These are phyloP conservation scores for Saguinus midas DNA, from an alignment of 2,113 vertebrate species.

Conservation along the genomic window DNA sequence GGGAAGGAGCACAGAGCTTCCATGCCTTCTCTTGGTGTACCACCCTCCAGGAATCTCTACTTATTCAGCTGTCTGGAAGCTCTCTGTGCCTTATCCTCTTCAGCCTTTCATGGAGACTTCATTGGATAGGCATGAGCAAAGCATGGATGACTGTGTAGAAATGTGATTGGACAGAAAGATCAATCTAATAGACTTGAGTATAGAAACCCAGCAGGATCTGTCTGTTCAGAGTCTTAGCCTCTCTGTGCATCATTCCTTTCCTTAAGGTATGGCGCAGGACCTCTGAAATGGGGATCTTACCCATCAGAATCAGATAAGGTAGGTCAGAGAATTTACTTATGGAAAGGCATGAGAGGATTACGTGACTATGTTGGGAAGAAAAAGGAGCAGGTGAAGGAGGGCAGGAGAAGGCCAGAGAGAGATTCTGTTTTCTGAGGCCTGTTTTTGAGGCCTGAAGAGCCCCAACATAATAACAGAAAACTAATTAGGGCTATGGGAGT, in stretches of 20 bases:
- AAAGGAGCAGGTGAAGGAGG: neutral
- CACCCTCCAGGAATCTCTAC: neutral
- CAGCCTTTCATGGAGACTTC: neutral
- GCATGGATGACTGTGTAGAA: neutral
- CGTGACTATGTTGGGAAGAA: neutral
- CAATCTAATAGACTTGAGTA: neutral
- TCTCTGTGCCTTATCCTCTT: neutral
- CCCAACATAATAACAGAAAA: neutral
- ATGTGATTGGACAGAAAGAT: neutral
- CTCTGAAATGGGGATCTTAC: neutral
- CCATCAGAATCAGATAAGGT: neutral
- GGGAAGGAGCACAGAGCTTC: neutral
- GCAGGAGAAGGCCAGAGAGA: neutral
- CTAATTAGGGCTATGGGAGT: neutral
- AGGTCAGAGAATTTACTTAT: neutral
- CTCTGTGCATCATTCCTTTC: neutral
- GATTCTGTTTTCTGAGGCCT: neutral
- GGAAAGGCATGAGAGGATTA: neutral
- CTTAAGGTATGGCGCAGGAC: neutral
- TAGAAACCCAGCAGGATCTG: neutral
- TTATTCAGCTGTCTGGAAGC: neutral
- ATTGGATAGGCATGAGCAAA: neutral
- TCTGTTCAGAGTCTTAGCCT: neutral
- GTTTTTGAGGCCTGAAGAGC: neutral
- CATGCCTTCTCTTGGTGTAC: neutral